A percentile compares a stretch with the other conserved stretches of the same genome.
These are phyloP conservation scores for Gari tellinella DNA, from an alignment of 2,888 invertebrate genomes.

Conservation along the genomic window DNA sequence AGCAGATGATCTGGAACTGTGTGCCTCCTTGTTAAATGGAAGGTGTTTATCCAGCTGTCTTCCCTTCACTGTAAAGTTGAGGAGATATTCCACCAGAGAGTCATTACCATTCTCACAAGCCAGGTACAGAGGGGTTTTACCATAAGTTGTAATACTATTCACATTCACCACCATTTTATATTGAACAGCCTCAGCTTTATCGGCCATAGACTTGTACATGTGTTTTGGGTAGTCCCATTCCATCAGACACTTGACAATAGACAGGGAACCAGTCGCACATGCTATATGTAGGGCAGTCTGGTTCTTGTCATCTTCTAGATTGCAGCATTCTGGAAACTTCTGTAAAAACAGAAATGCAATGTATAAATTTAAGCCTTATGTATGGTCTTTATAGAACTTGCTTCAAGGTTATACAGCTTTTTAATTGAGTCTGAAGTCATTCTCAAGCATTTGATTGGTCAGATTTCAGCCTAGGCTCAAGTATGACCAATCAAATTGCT, in stretches of 20 bases:
- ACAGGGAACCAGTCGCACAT: conserved; percentile 93
- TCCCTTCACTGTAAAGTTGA: conserved; percentile 56
- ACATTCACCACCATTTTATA: conserved; percentile 90
- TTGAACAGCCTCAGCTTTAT: conserved; percentile 84
- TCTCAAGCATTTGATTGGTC: no score
- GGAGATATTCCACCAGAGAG: conserved; percentile 66
- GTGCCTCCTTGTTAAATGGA: no score
- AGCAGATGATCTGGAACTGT: no score
- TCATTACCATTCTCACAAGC: conserved; percentile 88
- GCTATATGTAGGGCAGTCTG: conserved; percentile 97
- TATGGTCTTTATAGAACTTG: no score
- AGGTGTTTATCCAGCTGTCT: conserved; percentile 2
- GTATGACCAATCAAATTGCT: no score
- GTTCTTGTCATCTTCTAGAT: conserved; percentile 95
- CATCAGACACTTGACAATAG: conserved; percentile 91
- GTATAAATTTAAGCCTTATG: neutral
- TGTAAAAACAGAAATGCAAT: conserved; percentile 74
- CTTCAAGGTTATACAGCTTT: no score
- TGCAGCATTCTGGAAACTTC: conserved; percentile 92
- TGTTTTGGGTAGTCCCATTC: conserved; percentile 91
- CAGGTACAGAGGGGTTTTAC: conserved; percentile 93
- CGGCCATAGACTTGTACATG: conserved; percentile 87
- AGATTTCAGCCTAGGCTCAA: no score
- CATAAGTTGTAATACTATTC: conserved; percentile 90
- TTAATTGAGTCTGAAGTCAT: no score